Evolutionary conservation across 2,888 invertebrate species (phyloP), one percentile per base, ranked within the genome.

Genomic region (Palloptera scutellata): DNA sequence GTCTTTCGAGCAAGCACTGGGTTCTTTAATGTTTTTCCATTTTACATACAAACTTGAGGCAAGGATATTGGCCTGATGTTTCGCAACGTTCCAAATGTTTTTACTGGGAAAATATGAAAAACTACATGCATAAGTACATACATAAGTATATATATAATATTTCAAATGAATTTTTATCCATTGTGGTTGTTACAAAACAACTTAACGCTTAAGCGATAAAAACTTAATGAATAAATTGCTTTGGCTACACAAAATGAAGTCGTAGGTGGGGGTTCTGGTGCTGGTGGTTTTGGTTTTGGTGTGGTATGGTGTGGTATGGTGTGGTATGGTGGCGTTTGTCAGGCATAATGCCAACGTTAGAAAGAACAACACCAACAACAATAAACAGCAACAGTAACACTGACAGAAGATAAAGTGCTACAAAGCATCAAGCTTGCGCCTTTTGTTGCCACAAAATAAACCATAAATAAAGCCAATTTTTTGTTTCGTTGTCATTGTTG

Each of bases 401-500:
- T 48, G 48, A n/a, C 8, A 48, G 13, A 48, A 48, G 1, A 48
- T 15, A 48, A 48, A 48, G 15, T 15, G 13, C 48, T n/a, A 8
- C 4, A 15, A 48, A 15, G 48, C 48, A 48, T 12, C 48, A 48
- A 48, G 15, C 15, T 53, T 53, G 53, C 8, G 53, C 17, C 53
- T 53, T 53, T 53, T 53, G 13, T n/a, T 48, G n/a, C 11, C 53
- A n/a, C n/a, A n/a, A 53, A 53, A 53, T 17, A 53, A 13, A 53
- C 53, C 53, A 53, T 53, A 53, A 53, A 53, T 53, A 53, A 53
- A 53, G 53, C 17, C 13, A 53, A 15, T 53, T 53, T n/a, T 53
- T 11, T 53, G n/a, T 53, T 53, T n/a, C 6, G 51, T 48, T 48
- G 51, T 30, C 6, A 30, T 30, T 30, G 30, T 30, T 30, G 30